phyloP scores from a whole-genome alignment of 2,888 invertebrate genomes.

The Tricholauxania praeusta region DNA sequence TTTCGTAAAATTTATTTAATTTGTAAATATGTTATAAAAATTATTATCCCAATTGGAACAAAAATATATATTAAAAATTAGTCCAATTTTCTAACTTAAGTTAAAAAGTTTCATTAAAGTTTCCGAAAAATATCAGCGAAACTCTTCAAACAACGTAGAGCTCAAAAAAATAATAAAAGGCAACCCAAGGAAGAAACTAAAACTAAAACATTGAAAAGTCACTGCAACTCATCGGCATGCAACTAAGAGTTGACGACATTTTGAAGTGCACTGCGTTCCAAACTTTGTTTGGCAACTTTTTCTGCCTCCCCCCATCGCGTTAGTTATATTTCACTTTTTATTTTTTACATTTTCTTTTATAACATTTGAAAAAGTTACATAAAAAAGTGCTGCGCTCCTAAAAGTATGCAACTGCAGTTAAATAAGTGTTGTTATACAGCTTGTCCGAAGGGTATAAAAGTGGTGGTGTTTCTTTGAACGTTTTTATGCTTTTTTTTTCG shows the following conservation, averaged over 20 bases:
- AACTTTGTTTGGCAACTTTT: slow-evolving; percentile 21
- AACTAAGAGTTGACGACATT: slow-evolving; percentile 1
- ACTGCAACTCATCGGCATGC: slow-evolving; percentile 11
- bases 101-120: slow-evolving; percentile 31
- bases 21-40: no score
- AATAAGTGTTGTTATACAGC: no score
- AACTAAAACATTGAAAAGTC: slow-evolving; percentile 15
- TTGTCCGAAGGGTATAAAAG: no score
- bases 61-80: no score
- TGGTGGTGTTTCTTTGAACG: no score
- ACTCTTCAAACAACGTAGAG: not conserved
- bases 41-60: no score
- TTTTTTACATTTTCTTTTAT: no score
- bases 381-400: no score
- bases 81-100: not conserved
- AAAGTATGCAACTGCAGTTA: no score
- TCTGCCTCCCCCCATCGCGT: not conserved
- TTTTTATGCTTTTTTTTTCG: no score
- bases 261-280: slow-evolving; percentile 21
- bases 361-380: no score
- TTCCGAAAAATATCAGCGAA: not conserved
- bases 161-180: not conserved
- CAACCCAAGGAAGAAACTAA: not conserved
- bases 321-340: not conserved
- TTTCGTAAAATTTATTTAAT: no score